Evolutionary conservation across 2,797 vertebrate species (phyloP), one percentile per base, ranked within the genome.

Genomic region (Mustela erminea): DNA sequence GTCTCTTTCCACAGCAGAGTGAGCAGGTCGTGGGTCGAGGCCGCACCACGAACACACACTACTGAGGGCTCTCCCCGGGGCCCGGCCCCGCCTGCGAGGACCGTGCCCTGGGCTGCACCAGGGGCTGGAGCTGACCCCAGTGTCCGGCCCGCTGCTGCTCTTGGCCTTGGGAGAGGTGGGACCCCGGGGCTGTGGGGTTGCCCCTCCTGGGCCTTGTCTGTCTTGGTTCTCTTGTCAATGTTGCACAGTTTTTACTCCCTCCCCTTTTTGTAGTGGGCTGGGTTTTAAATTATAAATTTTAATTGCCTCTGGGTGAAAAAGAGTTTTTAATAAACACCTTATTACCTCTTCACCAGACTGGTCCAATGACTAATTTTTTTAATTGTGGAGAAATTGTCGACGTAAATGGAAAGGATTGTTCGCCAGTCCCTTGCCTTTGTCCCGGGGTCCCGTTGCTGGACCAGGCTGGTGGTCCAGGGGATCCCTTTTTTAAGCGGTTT

Each of bases 251-350:
- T 97, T 97, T 93, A 93, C n/a, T 29, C 54, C 54, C 3, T 15
- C 68, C 98, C 32, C 29, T 66, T 98, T 98, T 98, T 99, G 97
- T 99, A 99, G 98, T 97, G 98, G 98, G 98, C 98, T 98, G 98
- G 98, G 98, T 99, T 99, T 98, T 98, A 99, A 99, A 98, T 99
- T 98, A 98, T 99, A 98, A 98, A 98, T 96, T 97, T 98, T 96
- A 98, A 98, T 98, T 98, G 98, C 98, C 97, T 98, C 94, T 97
- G 27, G 97, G 98, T 97, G 98, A 98, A 95, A 93, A 92, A 98
- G 98, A 98, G 96, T 98, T 99, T 97, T 98, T 99, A 99, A 99
- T 98, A 98, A 98, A 98, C 97, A 99, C 99, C 99, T 99, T 99
- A 99, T 99, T 98, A 99, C 98, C 98, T 98, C 98, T 98, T 98